These are phyloP conservation scores for Pocillopora meandrina DNA, from an alignment of 92 coral and sea anemone species.

Conservation along the genomic window DNA sequence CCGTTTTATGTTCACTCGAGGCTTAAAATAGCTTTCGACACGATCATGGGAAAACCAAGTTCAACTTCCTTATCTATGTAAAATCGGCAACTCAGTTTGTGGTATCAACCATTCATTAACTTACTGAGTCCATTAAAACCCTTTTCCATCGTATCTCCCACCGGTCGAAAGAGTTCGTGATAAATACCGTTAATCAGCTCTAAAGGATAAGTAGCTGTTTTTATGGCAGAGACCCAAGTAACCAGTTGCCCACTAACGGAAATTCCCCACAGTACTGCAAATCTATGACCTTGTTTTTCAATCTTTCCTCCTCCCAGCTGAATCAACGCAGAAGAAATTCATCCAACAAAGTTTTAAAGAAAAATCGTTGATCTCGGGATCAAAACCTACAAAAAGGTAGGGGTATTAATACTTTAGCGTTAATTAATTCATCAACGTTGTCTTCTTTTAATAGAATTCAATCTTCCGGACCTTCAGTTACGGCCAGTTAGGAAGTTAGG, in stretches of 20 bases:
- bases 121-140: conserved; percentile 9
- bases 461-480: neutral
- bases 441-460: neutral
- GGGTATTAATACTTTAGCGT: neutral
- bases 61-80: neutral
- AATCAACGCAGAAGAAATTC: conserved; percentile 1
- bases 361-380: neutral
- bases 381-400: neutral
- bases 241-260: conserved; percentile 36
- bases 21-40: neutral
- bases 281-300: conserved; percentile 8
- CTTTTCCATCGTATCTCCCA: conserved; percentile 12
- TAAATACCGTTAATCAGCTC: conserved; percentile 44
- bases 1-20: neutral
- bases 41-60: neutral
- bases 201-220: conserved; percentile 17
- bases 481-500: neutral
- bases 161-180: conserved; percentile 21
- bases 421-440: neutral
- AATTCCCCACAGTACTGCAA: conserved; percentile 34
- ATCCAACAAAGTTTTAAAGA: neutral
- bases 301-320: conserved; percentile 4
- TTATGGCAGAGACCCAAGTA: conserved; percentile 37
- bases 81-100: neutral
- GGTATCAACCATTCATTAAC: neutral